phyloP scores from a whole-genome alignment of 2,888 invertebrate genomes.

The Lasioglossum oenotherae region DNA sequence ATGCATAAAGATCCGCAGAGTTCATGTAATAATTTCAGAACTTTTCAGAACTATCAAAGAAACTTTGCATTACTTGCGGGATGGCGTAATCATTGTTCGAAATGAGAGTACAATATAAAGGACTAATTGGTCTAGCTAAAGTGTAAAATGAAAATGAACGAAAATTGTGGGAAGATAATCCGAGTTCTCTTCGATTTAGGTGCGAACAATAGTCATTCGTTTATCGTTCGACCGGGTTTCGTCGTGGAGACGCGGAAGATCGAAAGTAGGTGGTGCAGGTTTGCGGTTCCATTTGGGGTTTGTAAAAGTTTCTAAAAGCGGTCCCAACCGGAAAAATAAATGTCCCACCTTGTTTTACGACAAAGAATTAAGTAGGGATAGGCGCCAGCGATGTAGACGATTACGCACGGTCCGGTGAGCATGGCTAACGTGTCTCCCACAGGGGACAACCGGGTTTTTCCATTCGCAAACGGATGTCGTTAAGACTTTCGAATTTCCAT shows the following conservation, averaged over 20 bases:
- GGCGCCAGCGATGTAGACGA: constrained; percentile 70
- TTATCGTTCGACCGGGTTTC: neutral
- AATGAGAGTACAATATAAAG: neutral
- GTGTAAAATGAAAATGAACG: neutral
- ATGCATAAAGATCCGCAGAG: no score
- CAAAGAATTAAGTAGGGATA: constrained; percentile 59
- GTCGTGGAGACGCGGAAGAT: neutral
- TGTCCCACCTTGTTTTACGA: constrained; percentile 49
- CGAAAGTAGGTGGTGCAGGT: constrained; percentile 5
- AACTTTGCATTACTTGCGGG: no score
- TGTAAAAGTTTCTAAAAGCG: constrained; percentile 21
- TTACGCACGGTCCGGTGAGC: constrained; percentile 63
- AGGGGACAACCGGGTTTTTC: constrained; percentile 61
- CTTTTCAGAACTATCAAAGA: no score
- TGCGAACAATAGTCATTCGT: neutral
- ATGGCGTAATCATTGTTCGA: neutral
- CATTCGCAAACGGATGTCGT: constrained; percentile 64
- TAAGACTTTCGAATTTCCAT: constrained; percentile 67
- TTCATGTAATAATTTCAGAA: no score
- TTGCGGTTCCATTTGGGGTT: neutral
- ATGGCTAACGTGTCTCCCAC: constrained; percentile 32
- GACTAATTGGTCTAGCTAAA: neutral
- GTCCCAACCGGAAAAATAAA: constrained; percentile 45
- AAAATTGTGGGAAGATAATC: neutral
- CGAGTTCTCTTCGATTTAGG: constrained; percentile 1